Evolutionary conservation across 2,888 invertebrate genomes (phyloP), one percentile per base, ranked within the genome.

Genomic region (Drosophila suboccidentalis): DNA sequence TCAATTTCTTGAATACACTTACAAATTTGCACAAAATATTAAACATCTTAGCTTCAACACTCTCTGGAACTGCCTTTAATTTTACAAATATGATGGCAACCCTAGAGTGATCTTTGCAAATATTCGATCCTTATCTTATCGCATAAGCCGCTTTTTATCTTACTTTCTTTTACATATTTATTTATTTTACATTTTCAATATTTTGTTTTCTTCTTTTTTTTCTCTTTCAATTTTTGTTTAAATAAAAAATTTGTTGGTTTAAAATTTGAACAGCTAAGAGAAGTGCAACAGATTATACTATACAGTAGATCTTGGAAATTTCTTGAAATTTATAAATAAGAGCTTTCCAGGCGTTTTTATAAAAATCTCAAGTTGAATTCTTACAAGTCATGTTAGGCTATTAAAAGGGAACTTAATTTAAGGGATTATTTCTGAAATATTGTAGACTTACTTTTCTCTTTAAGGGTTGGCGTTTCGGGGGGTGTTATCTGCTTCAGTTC

Each of bases 401-500:
- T 13, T 44, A 8, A 26, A 22, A 15, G n/a, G 4, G n/a, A 11
- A 15, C 11, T 38, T 17, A 38, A 22, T 38, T 41, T 32, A 29
- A 22, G 1, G 0, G 38, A 38, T 5, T 1, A 32, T 46, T 5
- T 9, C 38, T 13, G 1, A 26, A 6, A 2, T n/a, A 8, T 13
- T 36, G 11, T n/a, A 2, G 8, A 94, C 94, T 94, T 86, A 95
- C 95, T 93, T 92, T 94, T 92, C 89, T 93, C 92, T 80, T 94
- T 93, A 11, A 94, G 93, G 87, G 93, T 93, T 5, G 94, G 94
- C 50, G 82, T 51, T 67, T 66, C 59, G 47, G 92, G 92, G 46
- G 91, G 91, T 34, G 90, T 91, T 71, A 92, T 91, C 39, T 96
- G 95, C 90, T 95, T 94, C 55, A 97, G 93, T 79, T 94, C 94